Conservation (phyloP, 1,140 invertebrate genomes). For the Drosophila jambulina region DNA sequence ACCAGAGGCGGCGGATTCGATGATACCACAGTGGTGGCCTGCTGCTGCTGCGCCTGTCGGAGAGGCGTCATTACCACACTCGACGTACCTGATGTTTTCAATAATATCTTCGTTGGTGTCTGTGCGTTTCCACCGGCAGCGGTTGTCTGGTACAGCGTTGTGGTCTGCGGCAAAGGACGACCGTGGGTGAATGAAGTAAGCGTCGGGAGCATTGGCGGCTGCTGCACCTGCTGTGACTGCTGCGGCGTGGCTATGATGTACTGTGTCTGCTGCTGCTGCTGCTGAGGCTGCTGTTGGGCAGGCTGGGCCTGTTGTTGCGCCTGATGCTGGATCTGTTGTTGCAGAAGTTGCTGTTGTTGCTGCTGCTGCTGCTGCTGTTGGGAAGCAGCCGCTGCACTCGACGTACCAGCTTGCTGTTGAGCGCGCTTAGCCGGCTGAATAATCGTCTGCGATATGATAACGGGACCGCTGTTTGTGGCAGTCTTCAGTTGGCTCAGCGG, state of each 20-base stretch:
- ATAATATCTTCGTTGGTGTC: slow-evolving; percentile 77
- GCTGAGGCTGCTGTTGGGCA: slow-evolving; percentile 32
- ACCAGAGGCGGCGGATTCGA: slow-evolving; percentile 76
- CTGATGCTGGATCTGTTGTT: slow-evolving; percentile 71
- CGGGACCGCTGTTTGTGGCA: slow-evolving; percentile 77
- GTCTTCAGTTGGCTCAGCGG: slow-evolving; percentile 79
- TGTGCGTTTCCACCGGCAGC: slow-evolving; percentile 50
- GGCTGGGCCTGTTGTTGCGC: slow-evolving; percentile 42
- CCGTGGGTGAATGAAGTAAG: slow-evolving; percentile 76
- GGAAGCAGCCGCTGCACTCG: slow-evolving; percentile 56
- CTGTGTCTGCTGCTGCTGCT: slow-evolving; percentile 58
- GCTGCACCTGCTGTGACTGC: slow-evolving; percentile 70
- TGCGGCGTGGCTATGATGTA: slow-evolving; percentile 63
- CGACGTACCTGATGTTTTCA: slow-evolving; percentile 76
- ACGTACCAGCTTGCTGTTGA: slow-evolving; percentile 68
- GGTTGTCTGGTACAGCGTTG: slow-evolving; percentile 75
- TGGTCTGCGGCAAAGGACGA: slow-evolving; percentile 66
- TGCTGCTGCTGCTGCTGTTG: slow-evolving; percentile 72
- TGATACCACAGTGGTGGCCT: slow-evolving; percentile 60
- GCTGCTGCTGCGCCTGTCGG: slow-evolving; percentile 62
- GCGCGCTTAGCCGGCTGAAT: slow-evolving; percentile 82
- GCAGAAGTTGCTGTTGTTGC: slow-evolving; percentile 41
- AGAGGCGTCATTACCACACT: slow-evolving; percentile 78
- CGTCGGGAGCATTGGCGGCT: slow-evolving; percentile 65
- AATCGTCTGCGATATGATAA: slow-evolving; percentile 83